phyloP scores from a whole-genome alignment of 2,113 vertebrate genomes.

The Fregetta grallaria region DNA sequence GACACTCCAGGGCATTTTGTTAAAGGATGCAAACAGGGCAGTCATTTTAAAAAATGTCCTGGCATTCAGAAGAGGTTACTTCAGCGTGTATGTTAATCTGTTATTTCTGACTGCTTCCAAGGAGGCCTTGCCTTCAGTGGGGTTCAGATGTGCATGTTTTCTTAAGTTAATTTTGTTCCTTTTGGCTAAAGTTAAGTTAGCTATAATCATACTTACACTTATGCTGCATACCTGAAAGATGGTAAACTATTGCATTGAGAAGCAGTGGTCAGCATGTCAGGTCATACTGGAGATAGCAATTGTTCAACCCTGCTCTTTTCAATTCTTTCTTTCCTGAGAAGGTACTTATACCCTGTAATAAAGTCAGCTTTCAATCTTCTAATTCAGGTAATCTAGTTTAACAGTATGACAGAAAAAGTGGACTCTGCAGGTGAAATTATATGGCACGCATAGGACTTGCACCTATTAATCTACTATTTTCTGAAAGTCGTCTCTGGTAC shows the following conservation, averaged over 20 bases:
- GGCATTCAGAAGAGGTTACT: not conserved
- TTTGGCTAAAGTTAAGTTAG: not conserved
- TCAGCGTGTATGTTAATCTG: not conserved
- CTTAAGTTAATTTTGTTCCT: not conserved
- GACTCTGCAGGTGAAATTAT: not conserved
- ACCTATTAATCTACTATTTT: not conserved
- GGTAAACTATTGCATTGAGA: not conserved
- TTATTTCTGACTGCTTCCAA: not conserved
- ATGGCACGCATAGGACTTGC: not conserved
- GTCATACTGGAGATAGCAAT: not conserved
- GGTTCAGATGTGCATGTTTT: rapidly evolving
- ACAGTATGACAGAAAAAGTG: not conserved
- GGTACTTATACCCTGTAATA: not conserved
- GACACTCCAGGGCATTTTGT: not conserved
- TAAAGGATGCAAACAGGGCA: not conserved
- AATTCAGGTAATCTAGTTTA: not conserved
- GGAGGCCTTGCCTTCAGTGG: not conserved
- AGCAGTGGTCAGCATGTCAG: not conserved
- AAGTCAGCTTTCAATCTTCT: not conserved
- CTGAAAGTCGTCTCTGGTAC: not conserved
- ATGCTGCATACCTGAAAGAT: not conserved
- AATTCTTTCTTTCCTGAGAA: not conserved
- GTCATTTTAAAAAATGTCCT: not conserved
- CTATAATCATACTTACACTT: not conserved
- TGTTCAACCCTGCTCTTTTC: not conserved